Percentiles rank a stretch among this genome's conserved stretches.
Conservation (phyloP, 2,113 vertebrate genomes). For the Zosterops japonicus region DNA sequence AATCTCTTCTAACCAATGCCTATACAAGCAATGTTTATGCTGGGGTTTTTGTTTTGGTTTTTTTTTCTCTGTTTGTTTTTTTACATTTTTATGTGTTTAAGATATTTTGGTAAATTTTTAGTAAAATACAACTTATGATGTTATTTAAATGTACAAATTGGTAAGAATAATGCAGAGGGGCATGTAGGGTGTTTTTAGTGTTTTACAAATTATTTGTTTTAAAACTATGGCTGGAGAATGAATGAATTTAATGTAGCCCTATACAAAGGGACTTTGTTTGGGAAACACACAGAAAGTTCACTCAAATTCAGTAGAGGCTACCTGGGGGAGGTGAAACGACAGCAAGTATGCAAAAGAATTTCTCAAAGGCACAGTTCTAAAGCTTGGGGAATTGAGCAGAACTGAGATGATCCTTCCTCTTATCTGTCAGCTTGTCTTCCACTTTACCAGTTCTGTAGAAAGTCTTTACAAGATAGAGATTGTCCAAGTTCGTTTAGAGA, state of each 20-base stretch:
- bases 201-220: slow-evolving; percentile 69
- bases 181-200: slow-evolving; percentile 79
- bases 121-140: slow-evolving; percentile 82
- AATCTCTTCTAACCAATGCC: slow-evolving; percentile 78
- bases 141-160: slow-evolving; percentile 84
- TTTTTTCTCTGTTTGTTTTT: slow-evolving; percentile 86
- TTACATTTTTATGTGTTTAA: slow-evolving; percentile 91
- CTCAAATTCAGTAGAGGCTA: neutral
- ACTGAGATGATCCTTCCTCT: slow-evolving; percentile 24
- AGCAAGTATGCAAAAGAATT: neutral
- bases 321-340: neutral
- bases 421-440: slow-evolving; percentile 22
- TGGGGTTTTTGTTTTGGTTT: slow-evolving; percentile 67
- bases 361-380: neutral
- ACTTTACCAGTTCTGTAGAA: slow-evolving; percentile 22
- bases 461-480: slow-evolving; percentile 11
- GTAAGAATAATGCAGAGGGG: slow-evolving; percentile 75
- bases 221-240: slow-evolving; percentile 43
- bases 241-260: slow-evolving; percentile 48
- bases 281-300: slow-evolving; percentile 10
- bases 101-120: slow-evolving; percentile 96
- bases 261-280: slow-evolving; percentile 9
- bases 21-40: slow-evolving; percentile 84
- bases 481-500: slow-evolving; percentile 22
- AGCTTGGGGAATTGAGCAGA: neutral